Evolutionary conservation across 2,888 invertebrate genomes (phyloP), one percentile per base, ranked within the genome.

Genomic region (Charanyca ferruginea): DNA sequence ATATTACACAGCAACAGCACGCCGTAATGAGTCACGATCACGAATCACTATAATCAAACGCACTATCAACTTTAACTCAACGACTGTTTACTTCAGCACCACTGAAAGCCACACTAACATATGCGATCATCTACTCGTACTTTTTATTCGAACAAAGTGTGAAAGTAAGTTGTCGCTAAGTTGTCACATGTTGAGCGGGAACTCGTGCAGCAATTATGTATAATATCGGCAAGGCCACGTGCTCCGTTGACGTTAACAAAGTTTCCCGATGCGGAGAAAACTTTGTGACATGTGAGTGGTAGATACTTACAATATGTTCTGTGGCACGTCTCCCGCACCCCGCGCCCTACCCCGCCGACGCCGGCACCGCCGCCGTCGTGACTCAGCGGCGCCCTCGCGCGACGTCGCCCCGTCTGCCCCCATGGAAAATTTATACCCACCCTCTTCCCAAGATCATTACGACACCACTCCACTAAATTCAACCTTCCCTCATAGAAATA

Each of bases 201-300:
- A 87, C 86, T 79, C 81, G 73, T 82, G 88, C 86, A 85, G 83
- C 91, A 91, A 93, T 94, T 93, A 92, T 90, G 88, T 91, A 90
- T 89, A 88, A 90, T 91, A 92, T 90, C 88, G 87, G 89, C 90
- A 89, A 93, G 93, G 92, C 95, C 95, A 95, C 95, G 95, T 95
- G 95, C 93, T 95, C 94, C 86, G 90, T 91, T 95, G 94, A 95
- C 94, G 94, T 93, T 95, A 94, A 94, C 95, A 95, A 95, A 95
- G 95, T 95, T 95, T 95, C 89, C 89, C 92, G 93, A 94, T 94
- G 94, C 93, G 93, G 93, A 93, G 94, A 93, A 94, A 95, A 95
- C 94, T 95, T 95, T 94, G 94, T 94, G 95, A 95, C 95, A 95
- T 95, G 95, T 95, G 95, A 94, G 95, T 90, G 90, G 93, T 93